These are phyloP conservation scores for Pyrrhosoma nymphula DNA, from an alignment of 2,888 invertebrate species.

Conservation along the genomic window DNA sequence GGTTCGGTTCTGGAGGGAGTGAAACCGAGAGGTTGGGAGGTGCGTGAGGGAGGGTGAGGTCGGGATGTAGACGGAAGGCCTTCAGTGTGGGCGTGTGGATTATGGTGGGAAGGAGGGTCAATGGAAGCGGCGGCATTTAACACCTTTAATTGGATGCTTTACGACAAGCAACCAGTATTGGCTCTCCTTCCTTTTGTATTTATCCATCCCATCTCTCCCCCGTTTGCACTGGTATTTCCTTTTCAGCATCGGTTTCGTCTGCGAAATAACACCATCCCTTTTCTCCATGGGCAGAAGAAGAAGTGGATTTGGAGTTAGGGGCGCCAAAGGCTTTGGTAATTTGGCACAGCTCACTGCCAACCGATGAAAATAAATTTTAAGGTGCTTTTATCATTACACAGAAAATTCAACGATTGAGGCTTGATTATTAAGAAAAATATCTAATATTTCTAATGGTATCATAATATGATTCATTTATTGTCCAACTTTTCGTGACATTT, in stretches of 20 bases:
- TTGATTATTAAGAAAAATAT: no score
- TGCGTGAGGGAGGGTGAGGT: background rate
- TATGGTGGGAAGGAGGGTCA: background rate
- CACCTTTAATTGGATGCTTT: slow-evolving; percentile 69
- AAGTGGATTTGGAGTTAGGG: no score
- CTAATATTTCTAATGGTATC: no score
- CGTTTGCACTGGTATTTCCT: background rate
- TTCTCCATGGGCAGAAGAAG: background rate
- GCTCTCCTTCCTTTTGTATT: slow-evolving; percentile 7
- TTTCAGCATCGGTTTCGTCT: background rate
- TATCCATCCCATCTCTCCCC: background rate
- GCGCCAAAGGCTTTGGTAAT: no score
- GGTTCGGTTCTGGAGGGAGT: background rate
- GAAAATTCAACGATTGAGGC: no score
- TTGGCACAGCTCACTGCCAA: no score
- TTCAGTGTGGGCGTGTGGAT: background rate
- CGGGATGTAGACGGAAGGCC: background rate
- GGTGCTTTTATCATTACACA: no score
- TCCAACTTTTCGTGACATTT: no score
- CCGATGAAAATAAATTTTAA: no score
- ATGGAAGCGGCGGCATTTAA: slow-evolving; percentile 61
- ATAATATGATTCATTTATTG: no score
- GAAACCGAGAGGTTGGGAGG: background rate
- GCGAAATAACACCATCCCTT: background rate
- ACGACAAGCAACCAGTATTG: slow-evolving; percentile 54